These are phyloP conservation scores for Corythornis cristatus DNA, from an alignment of 2,113 vertebrate genomes.

Conservation along the genomic window DNA sequence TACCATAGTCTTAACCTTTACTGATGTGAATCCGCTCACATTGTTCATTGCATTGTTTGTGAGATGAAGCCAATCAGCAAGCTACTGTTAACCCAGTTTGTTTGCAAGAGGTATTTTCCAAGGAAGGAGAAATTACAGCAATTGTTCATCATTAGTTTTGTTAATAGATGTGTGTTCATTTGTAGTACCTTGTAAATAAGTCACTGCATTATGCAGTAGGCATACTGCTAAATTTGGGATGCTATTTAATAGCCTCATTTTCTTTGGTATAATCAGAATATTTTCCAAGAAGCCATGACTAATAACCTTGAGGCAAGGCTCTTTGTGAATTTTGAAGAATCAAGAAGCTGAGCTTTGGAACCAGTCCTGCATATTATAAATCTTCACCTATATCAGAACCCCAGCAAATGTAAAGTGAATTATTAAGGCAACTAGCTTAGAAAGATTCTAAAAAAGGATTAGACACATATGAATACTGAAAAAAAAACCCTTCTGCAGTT, in stretches of 20 bases:
- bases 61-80: constrained; percentile 39
- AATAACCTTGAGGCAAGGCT: constrained; percentile 31
- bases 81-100: constrained; percentile 18
- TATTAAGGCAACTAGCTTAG: constrained; percentile 32
- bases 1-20: not conserved
- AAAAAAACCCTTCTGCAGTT: constrained; percentile 29
- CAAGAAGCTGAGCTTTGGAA: constrained; percentile 1
- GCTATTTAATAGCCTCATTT: constrained; percentile 37
- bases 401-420: constrained; percentile 37
- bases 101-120: constrained; percentile 47
- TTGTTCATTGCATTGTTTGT: not conserved
- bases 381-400: constrained; percentile 23
- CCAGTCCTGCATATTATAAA: constrained; percentile 7
- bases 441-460: constrained; percentile 31
- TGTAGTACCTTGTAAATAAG: constrained; percentile 60
- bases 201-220: constrained; percentile 10
- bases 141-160: constrained; percentile 54
- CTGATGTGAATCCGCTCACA: not conserved
- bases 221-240: constrained; percentile 10
- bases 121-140: constrained; percentile 32
- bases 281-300: constrained; percentile 49
- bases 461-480: constrained; percentile 15
- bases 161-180: constrained; percentile 49
- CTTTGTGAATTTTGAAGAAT: constrained; percentile 46
- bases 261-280: constrained; percentile 28